phyloP scores from a whole-genome alignment of 92 coral and sea anemone species.

The Parazoanthus atlanticus region DNA sequence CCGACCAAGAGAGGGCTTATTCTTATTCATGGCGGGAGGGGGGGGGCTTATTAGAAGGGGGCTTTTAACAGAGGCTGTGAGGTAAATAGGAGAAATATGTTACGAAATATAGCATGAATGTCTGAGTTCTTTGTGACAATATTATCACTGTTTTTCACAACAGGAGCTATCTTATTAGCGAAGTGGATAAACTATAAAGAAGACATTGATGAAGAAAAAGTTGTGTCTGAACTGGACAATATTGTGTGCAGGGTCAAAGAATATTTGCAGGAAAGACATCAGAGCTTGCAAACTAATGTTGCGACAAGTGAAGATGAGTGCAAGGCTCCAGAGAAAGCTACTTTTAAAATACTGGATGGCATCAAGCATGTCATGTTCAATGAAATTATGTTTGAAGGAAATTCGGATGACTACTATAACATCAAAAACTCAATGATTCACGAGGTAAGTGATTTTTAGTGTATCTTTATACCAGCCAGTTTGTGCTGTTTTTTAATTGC shows the following conservation, averaged over 20 bases:
- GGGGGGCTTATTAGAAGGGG: too few species aligned
- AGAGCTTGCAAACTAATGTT: not conserved
- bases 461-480: not conserved
- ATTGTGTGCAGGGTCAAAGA: slow-evolving; percentile 68
- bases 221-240: slow-evolving; percentile 57
- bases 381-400: slow-evolving; percentile 71
- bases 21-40: too few species aligned
- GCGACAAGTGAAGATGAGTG: slow-evolving; percentile 4
- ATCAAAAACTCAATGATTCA: slow-evolving; percentile 79
- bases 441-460: slow-evolving; percentile 58
- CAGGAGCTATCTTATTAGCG: slow-evolving; percentile 85
- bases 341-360: slow-evolving; percentile 59
- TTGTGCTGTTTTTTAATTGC: too few species aligned
- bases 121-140: not conserved
- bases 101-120: too few species aligned
- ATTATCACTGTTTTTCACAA: not conserved
- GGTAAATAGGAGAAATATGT: too few species aligned
- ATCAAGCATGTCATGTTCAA: slow-evolving; percentile 75
- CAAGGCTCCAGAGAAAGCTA: slow-evolving; percentile 40
- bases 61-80: too few species aligned
- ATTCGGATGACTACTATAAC: slow-evolving; percentile 73
- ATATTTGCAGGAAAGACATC: slow-evolving; percentile 20
- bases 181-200: slow-evolving; percentile 79
- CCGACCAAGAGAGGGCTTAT: too few species aligned
- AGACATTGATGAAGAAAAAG: slow-evolving; percentile 46